Evolutionary conservation across 2,113 vertebrate species (phyloP), one percentile per base, ranked within the genome.

Genomic region (Perccottus glenii): DNA sequence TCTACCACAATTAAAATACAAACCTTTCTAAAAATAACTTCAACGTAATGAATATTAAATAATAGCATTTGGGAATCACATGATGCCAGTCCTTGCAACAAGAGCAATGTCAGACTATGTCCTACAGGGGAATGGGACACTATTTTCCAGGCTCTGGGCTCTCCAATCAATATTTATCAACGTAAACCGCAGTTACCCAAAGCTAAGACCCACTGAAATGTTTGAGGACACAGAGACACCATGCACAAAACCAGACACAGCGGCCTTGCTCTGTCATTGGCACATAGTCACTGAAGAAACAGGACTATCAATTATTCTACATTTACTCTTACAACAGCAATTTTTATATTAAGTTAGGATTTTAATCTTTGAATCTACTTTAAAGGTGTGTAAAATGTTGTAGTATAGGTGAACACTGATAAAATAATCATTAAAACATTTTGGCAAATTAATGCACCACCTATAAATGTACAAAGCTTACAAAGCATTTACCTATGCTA

Each of bases 91-190:
- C 81, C 82, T 87, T 83, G 82, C 71, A 72, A 85, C 76, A 73
- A 55, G 35, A 84, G 40, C 84, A 85, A 88, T 84, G 87, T 89
- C 85, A 89, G 61, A 65, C 74, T 36, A 51, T 86, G 75, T 85
- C 80, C 84, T 76, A 70, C 78, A 87, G 83, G 80, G 70, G 59
- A 70, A 72, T 57, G 43, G 61, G 67, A 65, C 62, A 56, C 65
- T 72, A 53, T 74, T 79, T 79, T 53, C 36, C 77, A 81, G 40
- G 78, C 87, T 84, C 57, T 61, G 55, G 81, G 87, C 78, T 33
- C 67, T 81, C 60, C 87, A 88, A 90, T 88, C 88, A 90, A 87
- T 89, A 88, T 81, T 86, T 90, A 85, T 89, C 82, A 90, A 67
- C 81, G 38, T 81, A 64, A 84, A 76, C 50, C 63, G 27, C 70